A percentile compares a stretch with the other conserved stretches of the same genome.
Evolutionary conservation across 2,888 invertebrate genomes (phyloP).

Genomic region (Ellobium chinense): DNA sequence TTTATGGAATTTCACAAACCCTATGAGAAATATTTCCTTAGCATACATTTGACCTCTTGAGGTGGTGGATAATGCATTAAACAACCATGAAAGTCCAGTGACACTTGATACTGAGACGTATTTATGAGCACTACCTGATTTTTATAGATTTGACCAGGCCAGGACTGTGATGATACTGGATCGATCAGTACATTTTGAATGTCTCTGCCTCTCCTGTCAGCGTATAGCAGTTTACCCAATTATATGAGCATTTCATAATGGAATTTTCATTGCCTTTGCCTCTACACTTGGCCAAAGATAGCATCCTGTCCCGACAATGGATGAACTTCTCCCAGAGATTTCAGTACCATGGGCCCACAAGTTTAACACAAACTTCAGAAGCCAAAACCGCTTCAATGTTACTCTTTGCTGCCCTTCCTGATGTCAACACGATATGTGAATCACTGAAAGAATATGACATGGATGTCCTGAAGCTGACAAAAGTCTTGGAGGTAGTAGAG

Average conservation of each 20-base stretch:
- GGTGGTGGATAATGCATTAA: not conserved
- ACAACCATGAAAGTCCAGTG: too few species aligned
- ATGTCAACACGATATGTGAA: constrained; percentile 6
- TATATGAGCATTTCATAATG: too few species aligned
- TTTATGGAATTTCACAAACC: not conserved
- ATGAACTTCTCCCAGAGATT: constrained; percentile 22
- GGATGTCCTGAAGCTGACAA: constrained; percentile 5
- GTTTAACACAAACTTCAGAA: not conserved
- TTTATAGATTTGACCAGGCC: too few species aligned
- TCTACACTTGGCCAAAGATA: constrained; percentile 6
- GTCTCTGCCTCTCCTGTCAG: too few species aligned
- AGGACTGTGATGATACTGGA: too few species aligned
- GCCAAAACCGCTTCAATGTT: constrained; percentile 7
- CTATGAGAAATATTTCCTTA: too few species aligned
- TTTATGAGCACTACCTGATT: too few species aligned
- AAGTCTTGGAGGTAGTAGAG: constrained; percentile 20
- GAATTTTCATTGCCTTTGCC: constrained; percentile 27
- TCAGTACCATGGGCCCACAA: constrained; percentile 13
- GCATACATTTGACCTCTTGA: not conserved
- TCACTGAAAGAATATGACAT: constrained; percentile 14
- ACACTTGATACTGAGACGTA: not conserved
- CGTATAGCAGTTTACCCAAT: too few species aligned
- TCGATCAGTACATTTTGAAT: too few species aligned
- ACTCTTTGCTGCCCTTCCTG: constrained; percentile 11
- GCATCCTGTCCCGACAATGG: constrained; percentile 14